Percentiles rank a stretch among this genome's conserved stretches.
phyloP scores from a whole-genome alignment of 1,140 invertebrate species.

The Reticulitermes speratus region DNA sequence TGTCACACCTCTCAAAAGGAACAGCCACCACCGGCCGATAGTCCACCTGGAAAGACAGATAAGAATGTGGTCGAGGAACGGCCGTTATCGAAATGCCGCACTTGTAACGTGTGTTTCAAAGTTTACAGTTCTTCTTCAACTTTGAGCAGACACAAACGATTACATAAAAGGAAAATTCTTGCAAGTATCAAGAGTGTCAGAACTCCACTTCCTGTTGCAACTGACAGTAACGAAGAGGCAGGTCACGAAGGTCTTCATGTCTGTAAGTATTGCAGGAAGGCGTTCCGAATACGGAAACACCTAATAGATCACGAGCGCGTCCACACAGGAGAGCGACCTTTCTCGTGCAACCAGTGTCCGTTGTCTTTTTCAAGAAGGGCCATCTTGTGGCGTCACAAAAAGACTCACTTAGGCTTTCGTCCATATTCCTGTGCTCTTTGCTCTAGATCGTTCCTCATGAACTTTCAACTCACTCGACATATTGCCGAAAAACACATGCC shows the following conservation, averaged over 20 bases:
- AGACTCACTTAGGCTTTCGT: background rate
- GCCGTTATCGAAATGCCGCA: background rate
- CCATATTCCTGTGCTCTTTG: slow-evolving; percentile 11
- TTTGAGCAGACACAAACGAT: slow-evolving; percentile 24
- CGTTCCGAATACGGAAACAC: background rate
- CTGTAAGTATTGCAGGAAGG: slow-evolving; percentile 6
- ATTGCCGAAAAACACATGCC: background rate
- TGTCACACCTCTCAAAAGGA: background rate
- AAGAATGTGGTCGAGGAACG: background rate
- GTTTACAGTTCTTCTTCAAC: slow-evolving; percentile 22
- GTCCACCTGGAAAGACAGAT: background rate
- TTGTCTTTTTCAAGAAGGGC: slow-evolving; percentile 5
- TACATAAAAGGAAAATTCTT: slow-evolving; percentile 22
- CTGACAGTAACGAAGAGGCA: background rate
- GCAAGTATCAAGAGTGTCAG: background rate
- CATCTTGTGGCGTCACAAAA: slow-evolving; percentile 26
- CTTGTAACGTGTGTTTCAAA: slow-evolving; percentile 30
- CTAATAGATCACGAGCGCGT: slow-evolving; percentile 4
- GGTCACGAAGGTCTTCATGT: background rate
- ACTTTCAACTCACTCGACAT: slow-evolving; percentile 17
- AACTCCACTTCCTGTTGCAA: background rate
- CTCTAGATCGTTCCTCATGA: background rate
- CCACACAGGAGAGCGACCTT: slow-evolving; percentile 24
- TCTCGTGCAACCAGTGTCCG: slow-evolving; percentile 21
- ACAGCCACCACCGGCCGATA: background rate